A percentile compares a stretch with the other conserved stretches of the same genome.
Conservation (phyloP, 2,113 vertebrate genomes). For the Rallus limicola region DNA sequence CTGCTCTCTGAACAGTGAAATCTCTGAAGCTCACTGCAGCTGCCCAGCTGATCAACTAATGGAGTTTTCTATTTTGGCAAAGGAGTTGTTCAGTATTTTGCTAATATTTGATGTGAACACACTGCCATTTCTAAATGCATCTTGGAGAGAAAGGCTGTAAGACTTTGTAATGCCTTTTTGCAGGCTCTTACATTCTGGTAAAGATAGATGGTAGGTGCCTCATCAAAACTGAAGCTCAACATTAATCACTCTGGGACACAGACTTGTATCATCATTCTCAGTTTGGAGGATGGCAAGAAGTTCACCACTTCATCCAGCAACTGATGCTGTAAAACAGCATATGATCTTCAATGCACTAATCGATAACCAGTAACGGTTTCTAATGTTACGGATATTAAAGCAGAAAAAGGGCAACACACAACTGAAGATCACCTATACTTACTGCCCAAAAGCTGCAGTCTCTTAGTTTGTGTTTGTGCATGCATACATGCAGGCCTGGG, state of each 20-base stretch:
- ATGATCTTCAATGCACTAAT: background rate
- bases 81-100: background rate
- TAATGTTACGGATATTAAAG: background rate
- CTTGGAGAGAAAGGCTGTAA: background rate
- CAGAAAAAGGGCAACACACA: background rate
- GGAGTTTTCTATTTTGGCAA: background rate
- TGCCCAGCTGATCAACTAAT: background rate
- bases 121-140: background rate
- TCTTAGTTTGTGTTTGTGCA: background rate
- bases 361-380: background rate
- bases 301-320: background rate
- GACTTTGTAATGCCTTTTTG: background rate
- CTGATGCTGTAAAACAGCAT: background rate
- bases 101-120: background rate
- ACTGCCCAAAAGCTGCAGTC: background rate
- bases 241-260: background rate
- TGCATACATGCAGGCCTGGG: background rate
- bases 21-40: background rate
- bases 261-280: background rate
- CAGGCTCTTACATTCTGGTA: background rate
- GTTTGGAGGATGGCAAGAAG: background rate
- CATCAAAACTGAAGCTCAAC: background rate
- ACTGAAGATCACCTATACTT: background rate
- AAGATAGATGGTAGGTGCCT: background rate
- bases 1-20: background rate